These are phyloP conservation scores for Drosophila subpulchrella DNA, from an alignment of 1,140 invertebrate species.

Conservation along the genomic window DNA sequence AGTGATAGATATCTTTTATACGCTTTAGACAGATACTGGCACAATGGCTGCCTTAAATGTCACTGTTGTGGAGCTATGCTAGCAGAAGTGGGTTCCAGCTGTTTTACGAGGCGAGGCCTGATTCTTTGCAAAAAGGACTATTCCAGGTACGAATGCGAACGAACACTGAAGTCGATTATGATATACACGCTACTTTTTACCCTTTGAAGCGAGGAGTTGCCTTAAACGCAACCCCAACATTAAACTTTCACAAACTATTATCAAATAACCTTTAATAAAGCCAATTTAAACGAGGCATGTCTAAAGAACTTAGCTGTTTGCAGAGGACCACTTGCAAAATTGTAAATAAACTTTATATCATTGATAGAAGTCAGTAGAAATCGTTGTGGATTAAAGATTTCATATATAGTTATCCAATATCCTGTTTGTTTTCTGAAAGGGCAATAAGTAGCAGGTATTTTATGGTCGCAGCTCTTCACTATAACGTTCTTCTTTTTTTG, in stretches of 20 bases:
- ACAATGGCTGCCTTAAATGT: conserved; percentile 96
- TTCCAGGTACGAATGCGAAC: conserved; percentile 88
- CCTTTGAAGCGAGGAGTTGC: too few relatives aligned
- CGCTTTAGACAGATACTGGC: conserved; percentile 96
- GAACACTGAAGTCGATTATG: not conserved
- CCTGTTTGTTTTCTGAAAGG: too few relatives aligned
- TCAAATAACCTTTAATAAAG: too few relatives aligned
- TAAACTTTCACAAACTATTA: too few relatives aligned
- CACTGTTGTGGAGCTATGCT: conserved; percentile 93
- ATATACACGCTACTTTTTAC: not conserved
- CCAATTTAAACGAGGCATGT: too few relatives aligned
- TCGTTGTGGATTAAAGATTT: too few relatives aligned
- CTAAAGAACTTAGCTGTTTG: too few relatives aligned
- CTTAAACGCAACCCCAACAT: too few relatives aligned
- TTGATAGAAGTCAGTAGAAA: too few relatives aligned
- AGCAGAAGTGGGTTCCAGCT: conserved; percentile 94
- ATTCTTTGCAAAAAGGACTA: conserved; percentile 97
- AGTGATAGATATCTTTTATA: conserved; percentile 94
- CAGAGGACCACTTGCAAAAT: too few relatives aligned
- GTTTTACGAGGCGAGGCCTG: conserved; percentile 96
- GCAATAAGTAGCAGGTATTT: not conserved
- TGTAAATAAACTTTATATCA: too few relatives aligned
- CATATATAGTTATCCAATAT: not conserved
- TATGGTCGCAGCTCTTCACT: not conserved
- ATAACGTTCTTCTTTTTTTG: not conserved